Percentiles rank a stretch among this genome's conserved stretches.
phyloP scores from a whole-genome alignment of 1,140 invertebrate species.

The Globodera ellingtonae region DNA sequence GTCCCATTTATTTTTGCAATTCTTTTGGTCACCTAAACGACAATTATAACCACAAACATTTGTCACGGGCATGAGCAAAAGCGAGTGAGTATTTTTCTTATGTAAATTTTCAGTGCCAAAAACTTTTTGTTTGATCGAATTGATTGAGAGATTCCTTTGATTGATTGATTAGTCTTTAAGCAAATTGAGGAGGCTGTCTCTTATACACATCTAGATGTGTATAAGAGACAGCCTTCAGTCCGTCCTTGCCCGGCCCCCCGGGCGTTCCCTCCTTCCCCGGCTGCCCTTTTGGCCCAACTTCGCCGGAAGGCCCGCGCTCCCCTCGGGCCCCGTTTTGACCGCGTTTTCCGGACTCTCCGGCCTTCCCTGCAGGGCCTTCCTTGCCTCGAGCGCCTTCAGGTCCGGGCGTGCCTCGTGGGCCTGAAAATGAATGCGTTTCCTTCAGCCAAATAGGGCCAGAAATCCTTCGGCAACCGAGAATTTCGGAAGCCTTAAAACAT shows the following conservation, averaged over 20 bases:
- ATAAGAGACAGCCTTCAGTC: no score
- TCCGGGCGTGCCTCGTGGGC: conserved; percentile 9
- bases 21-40: neutral
- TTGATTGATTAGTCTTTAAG: no score
- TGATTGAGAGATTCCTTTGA: no score
- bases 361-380: neutral
- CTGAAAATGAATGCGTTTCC: neutral
- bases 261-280: conserved; percentile 24
- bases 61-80: neutral
- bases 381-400: neutral
- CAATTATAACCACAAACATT: neutral
- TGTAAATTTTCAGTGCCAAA: no score
- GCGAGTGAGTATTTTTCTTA: neutral
- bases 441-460: no score
- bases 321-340: conserved; percentile 24
- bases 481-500: no score
- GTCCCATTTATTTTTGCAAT: neutral
- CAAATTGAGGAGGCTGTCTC: no score
- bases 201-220: no score
- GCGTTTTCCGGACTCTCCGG: neutral
- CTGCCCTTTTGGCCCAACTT: conserved; percentile 22
- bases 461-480: no score
- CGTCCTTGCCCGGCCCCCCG: neutral
- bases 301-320: conserved; percentile 17
- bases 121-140: no score